Percentiles rank a stretch among this genome's conserved stretches.
Evolutionary conservation across 2,113 vertebrate species (phyloP).

Genomic region (Paramormyrops kingsleyae): DNA sequence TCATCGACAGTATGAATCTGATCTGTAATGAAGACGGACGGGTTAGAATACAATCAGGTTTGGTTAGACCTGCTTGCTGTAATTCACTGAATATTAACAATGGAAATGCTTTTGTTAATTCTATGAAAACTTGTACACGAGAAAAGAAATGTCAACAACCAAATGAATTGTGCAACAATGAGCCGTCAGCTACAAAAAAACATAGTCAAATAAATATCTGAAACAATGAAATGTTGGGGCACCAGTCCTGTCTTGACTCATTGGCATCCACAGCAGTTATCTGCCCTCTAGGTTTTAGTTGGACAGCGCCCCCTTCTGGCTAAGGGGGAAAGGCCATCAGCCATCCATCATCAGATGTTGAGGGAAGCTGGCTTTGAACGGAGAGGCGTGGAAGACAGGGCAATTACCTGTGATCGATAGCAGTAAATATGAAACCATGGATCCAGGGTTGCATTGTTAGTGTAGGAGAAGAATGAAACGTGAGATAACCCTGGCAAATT

Average conservation of each 20-base stretch:
- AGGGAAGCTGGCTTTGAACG: slow-evolving; percentile 56
- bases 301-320: slow-evolving; percentile 57
- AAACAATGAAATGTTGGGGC: background rate
- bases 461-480: slow-evolving; percentile 65
- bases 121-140: background rate
- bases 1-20: background rate
- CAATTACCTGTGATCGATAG: slow-evolving; percentile 74
- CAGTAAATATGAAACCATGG: slow-evolving; percentile 67
- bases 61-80: background rate
- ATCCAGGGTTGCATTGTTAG: slow-evolving; percentile 61
- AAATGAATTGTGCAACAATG: background rate
- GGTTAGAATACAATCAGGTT: background rate
- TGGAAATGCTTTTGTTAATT: background rate
- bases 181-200: background rate
- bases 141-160: background rate
- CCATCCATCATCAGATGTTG: slow-evolving; percentile 38
- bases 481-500: slow-evolving; percentile 69
- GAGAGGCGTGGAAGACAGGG: slow-evolving; percentile 56
- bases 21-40: background rate
- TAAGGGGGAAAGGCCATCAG: slow-evolving; percentile 14
- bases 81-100: background rate
- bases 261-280: background rate
- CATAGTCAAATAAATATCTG: background rate
- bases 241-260: background rate
- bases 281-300: slow-evolving; percentile 31